Percentiles rank a stretch among this genome's conserved stretches.
Evolutionary conservation across 1,140 invertebrate species (phyloP).

Genomic region (Arctopsyche grandis): DNA sequence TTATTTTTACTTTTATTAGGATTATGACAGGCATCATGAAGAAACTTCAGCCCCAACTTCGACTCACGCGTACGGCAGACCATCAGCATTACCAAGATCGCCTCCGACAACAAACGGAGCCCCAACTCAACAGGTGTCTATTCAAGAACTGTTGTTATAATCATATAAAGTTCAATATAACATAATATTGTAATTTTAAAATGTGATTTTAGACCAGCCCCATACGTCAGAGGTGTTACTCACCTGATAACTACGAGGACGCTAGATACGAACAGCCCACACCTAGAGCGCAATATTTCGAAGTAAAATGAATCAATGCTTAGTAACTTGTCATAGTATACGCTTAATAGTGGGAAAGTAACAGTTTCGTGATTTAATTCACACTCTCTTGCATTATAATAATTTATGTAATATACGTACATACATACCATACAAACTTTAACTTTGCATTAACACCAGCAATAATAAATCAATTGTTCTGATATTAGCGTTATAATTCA

Average conservation of each 20-base stretch:
- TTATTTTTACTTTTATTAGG: conserved; percentile 13
- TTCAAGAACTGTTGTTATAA: background rate
- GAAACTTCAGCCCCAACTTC: conserved; percentile 22
- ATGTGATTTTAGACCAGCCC: conserved; percentile 50
- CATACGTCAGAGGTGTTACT: conserved; percentile 47
- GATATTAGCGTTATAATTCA: background rate
- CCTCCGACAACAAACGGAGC: conserved; percentile 48
- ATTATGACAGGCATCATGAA: conserved; percentile 42
- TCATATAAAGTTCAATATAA: background rate
- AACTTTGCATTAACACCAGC: background rate
- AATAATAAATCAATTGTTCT: background rate
- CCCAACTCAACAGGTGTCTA: conserved; percentile 38
- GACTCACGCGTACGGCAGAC: conserved; percentile 42
- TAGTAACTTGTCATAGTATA: background rate
- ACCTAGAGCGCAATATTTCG: conserved; percentile 51
- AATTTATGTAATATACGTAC: too few relatives aligned
- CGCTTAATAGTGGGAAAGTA: background rate
- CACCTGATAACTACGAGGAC: conserved; percentile 48
- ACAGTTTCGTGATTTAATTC: background rate
- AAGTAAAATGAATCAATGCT: conserved; percentile 36
- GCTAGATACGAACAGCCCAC: conserved; percentile 45
- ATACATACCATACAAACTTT: background rate
- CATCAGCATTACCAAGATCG: conserved; percentile 50
- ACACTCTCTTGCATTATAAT: background rate
- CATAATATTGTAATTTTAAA: background rate